Base-by-base conservation (phyloP, 2,113 vertebrate species). In the Mirounga angustirostris region DNA sequence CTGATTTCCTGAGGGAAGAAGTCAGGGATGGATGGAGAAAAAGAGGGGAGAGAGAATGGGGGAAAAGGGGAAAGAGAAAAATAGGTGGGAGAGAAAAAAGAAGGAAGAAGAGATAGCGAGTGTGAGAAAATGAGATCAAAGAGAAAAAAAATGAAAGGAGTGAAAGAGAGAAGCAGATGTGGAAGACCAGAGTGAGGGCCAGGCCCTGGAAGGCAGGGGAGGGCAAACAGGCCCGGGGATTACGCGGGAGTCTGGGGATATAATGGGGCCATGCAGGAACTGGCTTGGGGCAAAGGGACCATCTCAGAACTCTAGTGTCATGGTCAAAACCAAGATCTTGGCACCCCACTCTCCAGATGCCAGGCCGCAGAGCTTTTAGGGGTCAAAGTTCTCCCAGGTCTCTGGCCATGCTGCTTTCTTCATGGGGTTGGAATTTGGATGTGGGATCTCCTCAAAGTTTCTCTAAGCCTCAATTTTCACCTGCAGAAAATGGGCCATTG, bases 1-100 rank as follows among this genome's bases (percentile, higher is more conserved):
- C 65, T 67, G 52, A 52, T 76, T 93, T 84, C 84, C 67, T 73
- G 65, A 94, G 92, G 73, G 54, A 92, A 71, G 59, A 89, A 54
- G 40, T 65, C 22, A 36, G 11, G 16, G 46, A 36, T 12, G 15
- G 46, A 26, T 63, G 43, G 43, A 46, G 61, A 40, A 73, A 46
- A 18, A 1, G 33, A 22, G 16, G 24, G 10, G 54, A 56, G 50
- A 82, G 36, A 71, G 8, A 59, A 54, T 24, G 9, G 4, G 4
- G 2, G 52, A 0, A 0, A 21, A 5, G 1, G 3, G 5, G n/a
- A 67, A 63, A 43, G 28, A 67, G 30, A 50, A 21, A 71, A 36
- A 46, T 2, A 54, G 7, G 12, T 2, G 21, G 59, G 7, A 59
- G 26, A 24, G 40, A 40, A 22, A 50, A n/a, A 22, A 50, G n/a